Conservation (phyloP, 2,797 vertebrate genomes). For the Pagetopsis macropterus region DNA sequence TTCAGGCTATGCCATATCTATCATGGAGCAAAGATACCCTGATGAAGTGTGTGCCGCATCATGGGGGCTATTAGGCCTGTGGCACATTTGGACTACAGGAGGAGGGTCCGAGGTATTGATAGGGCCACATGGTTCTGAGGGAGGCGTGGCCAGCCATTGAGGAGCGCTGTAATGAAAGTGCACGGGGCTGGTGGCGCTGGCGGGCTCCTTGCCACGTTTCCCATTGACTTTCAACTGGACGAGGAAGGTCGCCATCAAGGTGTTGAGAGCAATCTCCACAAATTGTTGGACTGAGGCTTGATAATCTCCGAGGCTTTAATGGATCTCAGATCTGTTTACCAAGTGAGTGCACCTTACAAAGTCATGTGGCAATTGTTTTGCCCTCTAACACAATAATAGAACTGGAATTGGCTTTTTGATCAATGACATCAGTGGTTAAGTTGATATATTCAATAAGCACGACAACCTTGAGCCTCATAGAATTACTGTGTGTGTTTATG, state of each 20-base stretch:
- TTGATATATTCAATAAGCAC: conserved; percentile 84
- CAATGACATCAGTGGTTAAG: conserved; percentile 85
- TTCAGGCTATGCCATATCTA: conserved; percentile 59
- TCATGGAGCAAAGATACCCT: conserved; percentile 59
- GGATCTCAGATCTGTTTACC: conserved; percentile 85
- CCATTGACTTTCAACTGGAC: conserved; percentile 78
- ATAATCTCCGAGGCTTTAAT: conserved; percentile 84
- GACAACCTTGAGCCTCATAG: conserved; percentile 80
- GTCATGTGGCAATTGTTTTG: conserved; percentile 84
- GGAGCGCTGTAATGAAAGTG: conserved; percentile 77
- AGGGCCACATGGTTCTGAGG: conserved; percentile 61
- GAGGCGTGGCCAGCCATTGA: conserved; percentile 36
- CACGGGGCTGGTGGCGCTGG: conserved; percentile 54
- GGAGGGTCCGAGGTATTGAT: conserved; percentile 65
- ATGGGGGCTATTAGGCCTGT: conserved; percentile 53
- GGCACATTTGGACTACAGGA: conserved; percentile 62
- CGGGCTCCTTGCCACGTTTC: conserved; percentile 74
- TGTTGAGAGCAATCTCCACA: conserved; percentile 82
- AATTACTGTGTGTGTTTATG: conserved; percentile 47
- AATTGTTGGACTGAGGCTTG: conserved; percentile 83
- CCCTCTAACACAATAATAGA: conserved; percentile 83
- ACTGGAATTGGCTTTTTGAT: conserved; percentile 86
- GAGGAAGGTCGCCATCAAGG: conserved; percentile 79
- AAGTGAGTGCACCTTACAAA: conserved; percentile 83
- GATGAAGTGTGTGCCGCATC: conserved; percentile 61